Evolutionary conservation across 2,888 invertebrate genomes (phyloP).

Genomic region (Sminthurides aquaticus): DNA sequence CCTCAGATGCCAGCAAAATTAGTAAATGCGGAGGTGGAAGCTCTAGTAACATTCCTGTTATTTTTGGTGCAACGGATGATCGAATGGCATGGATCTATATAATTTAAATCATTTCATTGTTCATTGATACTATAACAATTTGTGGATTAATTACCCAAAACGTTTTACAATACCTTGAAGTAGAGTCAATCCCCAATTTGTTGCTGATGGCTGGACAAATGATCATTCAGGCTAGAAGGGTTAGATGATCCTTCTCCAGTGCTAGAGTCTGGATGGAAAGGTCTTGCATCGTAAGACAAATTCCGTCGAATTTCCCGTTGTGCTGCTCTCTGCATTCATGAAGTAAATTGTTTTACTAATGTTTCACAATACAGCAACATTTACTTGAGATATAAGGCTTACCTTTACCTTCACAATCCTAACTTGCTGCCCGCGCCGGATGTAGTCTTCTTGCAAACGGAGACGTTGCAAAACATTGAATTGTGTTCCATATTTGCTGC

Average conservation of each 20-base stretch:
- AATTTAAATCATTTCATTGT: neutral
- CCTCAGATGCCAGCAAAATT: conserved; percentile 84
- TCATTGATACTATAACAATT: too few species aligned
- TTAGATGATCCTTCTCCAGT: conserved; percentile 51
- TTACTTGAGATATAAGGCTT: neutral
- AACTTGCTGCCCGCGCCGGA: conserved; percentile 47
- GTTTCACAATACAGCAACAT: too few species aligned
- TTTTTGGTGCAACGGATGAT: conserved; percentile 74
- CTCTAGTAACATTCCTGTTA: conserved; percentile 92
- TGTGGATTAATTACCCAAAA: too few species aligned
- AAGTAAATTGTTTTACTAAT: too few species aligned
- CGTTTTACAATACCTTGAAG: conserved; percentile 36
- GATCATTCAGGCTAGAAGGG: conserved; percentile 53
- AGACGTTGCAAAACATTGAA: conserved; percentile 59
- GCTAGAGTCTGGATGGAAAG: conserved; percentile 59
- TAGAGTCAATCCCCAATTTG: conserved; percentile 85
- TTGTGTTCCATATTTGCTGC: conserved; percentile 51
- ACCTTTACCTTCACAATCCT: conserved; percentile 41
- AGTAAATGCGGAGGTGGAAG: conserved; percentile 83
- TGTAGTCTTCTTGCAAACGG: conserved; percentile 51
- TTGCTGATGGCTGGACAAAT: conserved; percentile 76
- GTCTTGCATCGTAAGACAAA: conserved; percentile 74
- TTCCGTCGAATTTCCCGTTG: conserved; percentile 58
- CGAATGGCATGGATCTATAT: conserved; percentile 67
- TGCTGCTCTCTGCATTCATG: conserved; percentile 41